Conservation (phyloP, 2,888 invertebrate genomes). For the Agrochola litura region DNA sequence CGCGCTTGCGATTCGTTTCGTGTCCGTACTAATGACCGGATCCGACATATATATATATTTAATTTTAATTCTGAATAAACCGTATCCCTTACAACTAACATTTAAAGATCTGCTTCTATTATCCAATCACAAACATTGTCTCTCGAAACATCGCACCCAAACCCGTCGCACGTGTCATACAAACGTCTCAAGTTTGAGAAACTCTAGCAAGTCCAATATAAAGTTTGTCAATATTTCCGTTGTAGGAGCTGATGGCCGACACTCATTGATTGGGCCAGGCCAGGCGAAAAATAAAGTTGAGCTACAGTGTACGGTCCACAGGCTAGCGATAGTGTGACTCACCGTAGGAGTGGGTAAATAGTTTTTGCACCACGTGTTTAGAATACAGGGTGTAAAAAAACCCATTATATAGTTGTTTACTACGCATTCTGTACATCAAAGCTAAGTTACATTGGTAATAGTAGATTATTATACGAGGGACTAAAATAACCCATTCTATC, state of each 20-base stretch:
- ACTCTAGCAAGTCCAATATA: conserved; percentile 81
- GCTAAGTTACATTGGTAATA: neutral
- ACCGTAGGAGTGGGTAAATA: conserved; percentile 15
- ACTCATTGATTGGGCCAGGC: conserved; percentile 84
- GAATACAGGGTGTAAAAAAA: neutral
- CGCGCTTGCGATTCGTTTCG: too few species aligned
- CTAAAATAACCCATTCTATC: too few species aligned
- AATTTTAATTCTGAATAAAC: too few species aligned
- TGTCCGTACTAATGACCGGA: too few species aligned
- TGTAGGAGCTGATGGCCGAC: conserved; percentile 78
- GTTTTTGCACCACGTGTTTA: neutral
- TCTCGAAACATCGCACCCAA: conserved; percentile 45
- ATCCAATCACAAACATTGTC: conserved; percentile 15
- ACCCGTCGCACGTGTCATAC: conserved; percentile 57
- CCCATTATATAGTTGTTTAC: neutral
- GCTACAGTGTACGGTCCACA: conserved; percentile 66
- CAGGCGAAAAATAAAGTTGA: conserved; percentile 84
- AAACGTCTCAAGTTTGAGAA: conserved; percentile 67
- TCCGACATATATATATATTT: too few species aligned
- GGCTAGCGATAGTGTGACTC: conserved; percentile 47
- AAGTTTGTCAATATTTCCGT: conserved; percentile 87
- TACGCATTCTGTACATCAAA: neutral
- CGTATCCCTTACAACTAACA: too few species aligned
- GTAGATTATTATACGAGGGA: too few species aligned
- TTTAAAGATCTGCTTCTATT: neutral